Conservation (phyloP, 2,797 vertebrate species). For the Ambastaia sidthimunki region DNA sequence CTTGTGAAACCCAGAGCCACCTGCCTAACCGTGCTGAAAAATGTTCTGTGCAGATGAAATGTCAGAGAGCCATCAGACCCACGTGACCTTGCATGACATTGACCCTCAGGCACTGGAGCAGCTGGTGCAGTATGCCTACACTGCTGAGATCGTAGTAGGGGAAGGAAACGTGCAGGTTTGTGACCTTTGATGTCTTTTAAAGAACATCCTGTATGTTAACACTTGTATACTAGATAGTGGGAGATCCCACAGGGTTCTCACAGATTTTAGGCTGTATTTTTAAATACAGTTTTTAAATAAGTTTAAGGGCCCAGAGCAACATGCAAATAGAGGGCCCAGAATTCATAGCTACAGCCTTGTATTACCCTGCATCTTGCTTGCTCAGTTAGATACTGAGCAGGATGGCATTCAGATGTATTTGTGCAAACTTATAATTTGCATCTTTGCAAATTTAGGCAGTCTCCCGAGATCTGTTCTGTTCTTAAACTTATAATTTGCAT, state of each 20-base stretch:
- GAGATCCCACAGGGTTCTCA: no score
- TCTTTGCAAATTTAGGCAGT: slow-evolving; percentile 21
- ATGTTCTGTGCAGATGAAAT: slow-evolving; percentile 87
- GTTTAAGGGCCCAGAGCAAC: no score
- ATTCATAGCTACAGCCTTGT: neutral
- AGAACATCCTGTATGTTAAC: neutral
- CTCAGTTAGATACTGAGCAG: neutral
- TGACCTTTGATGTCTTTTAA: neutral
- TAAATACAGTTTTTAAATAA: no score
- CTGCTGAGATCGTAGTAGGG: slow-evolving; percentile 96
- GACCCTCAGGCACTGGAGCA: slow-evolving; percentile 96
- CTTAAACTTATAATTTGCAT: neutral
- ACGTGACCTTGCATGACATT: slow-evolving; percentile 96
- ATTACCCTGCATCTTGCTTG: neutral
- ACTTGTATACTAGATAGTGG: neutral
- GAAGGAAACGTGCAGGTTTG: slow-evolving; percentile 97
- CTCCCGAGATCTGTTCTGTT: neutral
- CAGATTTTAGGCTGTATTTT: no score
- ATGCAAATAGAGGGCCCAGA: no score
- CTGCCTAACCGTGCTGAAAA: neutral
- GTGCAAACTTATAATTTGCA: slow-evolving; percentile 3
- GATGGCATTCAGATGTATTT: neutral
- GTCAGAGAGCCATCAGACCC: slow-evolving; percentile 97
- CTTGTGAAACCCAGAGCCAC: neutral
- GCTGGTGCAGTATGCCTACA: slow-evolving; percentile 97